These are phyloP conservation scores for Palythoa caribaeorum DNA, from an alignment of 92 coral and sea anemone genomes.

Conservation along the genomic window DNA sequence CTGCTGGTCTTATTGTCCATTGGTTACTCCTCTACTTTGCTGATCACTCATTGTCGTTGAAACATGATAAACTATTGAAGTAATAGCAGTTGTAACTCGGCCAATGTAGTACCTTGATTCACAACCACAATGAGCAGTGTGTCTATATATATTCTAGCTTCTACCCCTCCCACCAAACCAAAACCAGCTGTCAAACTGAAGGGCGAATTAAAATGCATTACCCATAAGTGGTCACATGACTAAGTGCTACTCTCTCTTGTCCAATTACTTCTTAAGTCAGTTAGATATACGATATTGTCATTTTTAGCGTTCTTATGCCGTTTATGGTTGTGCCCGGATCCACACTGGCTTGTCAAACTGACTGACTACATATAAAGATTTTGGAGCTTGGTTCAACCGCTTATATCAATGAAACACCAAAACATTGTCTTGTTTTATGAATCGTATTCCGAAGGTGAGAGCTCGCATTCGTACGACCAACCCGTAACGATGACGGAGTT, in stretches of 20 bases:
- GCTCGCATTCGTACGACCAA: neutral
- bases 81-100: too few species aligned
- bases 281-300: slow-evolving; percentile 5
- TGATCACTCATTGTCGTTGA: too few species aligned
- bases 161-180: neutral
- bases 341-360: neutral
- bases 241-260: neutral
- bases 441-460: slow-evolving; percentile 17
- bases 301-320: neutral
- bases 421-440: slow-evolving; percentile 23
- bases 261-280: slow-evolving; percentile 13
- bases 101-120: too few species aligned
- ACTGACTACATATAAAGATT: neutral
- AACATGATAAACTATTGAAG: too few species aligned
- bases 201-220: neutral
- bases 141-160: too few species aligned
- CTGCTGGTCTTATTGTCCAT: too few species aligned
- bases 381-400: neutral
- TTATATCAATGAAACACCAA: slow-evolving; percentile 4
- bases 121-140: too few species aligned
- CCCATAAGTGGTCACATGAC: slow-evolving; percentile 4
- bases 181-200: neutral
- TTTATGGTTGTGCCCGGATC: neutral
- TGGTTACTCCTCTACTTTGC: too few species aligned
- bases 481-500: slow-evolving; percentile 14